A percentile compares a stretch with the other conserved stretches of the same genome.
phyloP scores from a whole-genome alignment of 2,113 vertebrate genomes.

The Scytalopus superciliaris region DNA sequence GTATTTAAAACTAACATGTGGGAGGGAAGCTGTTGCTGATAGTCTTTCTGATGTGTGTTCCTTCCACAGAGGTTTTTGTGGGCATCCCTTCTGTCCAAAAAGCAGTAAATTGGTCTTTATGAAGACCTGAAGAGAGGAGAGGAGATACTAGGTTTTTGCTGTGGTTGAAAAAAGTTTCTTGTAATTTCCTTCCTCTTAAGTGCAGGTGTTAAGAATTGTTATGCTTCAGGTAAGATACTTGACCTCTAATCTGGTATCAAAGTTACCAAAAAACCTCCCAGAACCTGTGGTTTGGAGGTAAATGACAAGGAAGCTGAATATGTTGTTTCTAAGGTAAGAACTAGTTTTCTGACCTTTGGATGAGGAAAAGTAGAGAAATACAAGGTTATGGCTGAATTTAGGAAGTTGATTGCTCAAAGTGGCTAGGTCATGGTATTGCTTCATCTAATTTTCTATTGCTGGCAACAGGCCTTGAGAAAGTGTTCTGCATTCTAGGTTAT shows the following conservation, averaged over 20 bases:
- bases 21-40: neutral
- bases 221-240: neutral
- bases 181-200: neutral
- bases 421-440: rapidly evolving
- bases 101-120: neutral
- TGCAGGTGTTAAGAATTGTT: neutral
- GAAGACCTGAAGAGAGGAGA: neutral
- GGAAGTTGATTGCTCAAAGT: neutral
- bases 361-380: neutral
- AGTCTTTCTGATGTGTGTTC: neutral
- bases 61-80: neutral
- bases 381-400: neutral
- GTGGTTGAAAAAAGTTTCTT: neutral
- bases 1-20: neutral
- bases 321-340: neutral
- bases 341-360: neutral
- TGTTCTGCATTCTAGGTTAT: neutral
- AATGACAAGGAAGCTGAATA: neutral
- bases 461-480: neutral
- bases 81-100: neutral
- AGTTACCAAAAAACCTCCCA: neutral
- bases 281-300: neutral
- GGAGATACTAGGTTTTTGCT: neutral
- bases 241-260: neutral
- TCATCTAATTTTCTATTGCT: neutral